Conservation (phyloP, 2,888 invertebrate species). For the Drosophila macrothrix region DNA sequence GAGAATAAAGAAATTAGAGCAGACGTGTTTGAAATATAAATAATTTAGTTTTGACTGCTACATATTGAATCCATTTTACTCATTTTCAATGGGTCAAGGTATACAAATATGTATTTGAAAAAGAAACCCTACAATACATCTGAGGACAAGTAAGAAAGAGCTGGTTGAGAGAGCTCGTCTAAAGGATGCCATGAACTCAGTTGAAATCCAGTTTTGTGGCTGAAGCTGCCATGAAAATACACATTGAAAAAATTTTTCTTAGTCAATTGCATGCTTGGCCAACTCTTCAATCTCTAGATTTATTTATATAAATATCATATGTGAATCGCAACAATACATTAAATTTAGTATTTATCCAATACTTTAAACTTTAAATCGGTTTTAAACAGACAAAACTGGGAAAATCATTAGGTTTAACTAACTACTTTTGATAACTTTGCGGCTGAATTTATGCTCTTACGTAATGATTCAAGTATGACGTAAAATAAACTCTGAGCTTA, state of each 20-base stretch:
- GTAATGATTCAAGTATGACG: neutral
- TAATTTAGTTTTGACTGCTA: too few species aligned
- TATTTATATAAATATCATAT: slow-evolving; percentile 16
- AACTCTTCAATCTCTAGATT: neutral
- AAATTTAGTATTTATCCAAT: neutral
- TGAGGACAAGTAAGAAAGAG: too few species aligned
- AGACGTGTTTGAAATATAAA: too few species aligned
- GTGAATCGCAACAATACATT: slow-evolving; percentile 63
- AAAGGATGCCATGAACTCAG: neutral
- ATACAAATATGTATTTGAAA: too few species aligned
- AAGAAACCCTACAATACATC: too few species aligned
- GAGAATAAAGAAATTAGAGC: too few species aligned
- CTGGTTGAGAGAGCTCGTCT: slow-evolving; percentile 34
- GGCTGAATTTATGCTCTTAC: neutral
- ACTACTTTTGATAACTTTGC: neutral
- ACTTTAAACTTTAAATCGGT: neutral
- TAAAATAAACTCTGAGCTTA: neutral
- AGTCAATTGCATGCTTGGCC: slow-evolving; percentile 1
- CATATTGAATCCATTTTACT: too few species aligned
- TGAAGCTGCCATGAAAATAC: slow-evolving; percentile 18
- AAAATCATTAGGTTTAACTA: neutral
- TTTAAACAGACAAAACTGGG: neutral
- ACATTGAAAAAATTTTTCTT: slow-evolving; percentile 7
- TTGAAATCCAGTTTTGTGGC: neutral
- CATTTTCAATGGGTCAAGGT: too few species aligned